A percentile compares a stretch with the other conserved stretches of the same genome.
phyloP scores from a whole-genome alignment of 2,888 invertebrate species.

The Mechanitis messenoides region DNA sequence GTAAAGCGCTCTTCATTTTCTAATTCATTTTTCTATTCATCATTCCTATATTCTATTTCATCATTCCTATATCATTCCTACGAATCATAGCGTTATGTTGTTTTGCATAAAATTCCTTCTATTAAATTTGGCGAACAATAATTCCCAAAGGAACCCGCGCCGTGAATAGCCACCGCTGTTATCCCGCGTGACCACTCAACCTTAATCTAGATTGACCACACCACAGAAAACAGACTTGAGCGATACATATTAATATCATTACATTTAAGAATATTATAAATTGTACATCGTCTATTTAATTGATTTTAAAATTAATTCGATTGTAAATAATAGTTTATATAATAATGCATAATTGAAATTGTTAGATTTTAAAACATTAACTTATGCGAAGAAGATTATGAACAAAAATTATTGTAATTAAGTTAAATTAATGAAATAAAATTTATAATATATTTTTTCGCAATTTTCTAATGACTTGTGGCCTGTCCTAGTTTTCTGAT shows the following conservation, averaged over 20 bases:
- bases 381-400: no score
- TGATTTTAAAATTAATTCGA: not conserved
- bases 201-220: slow-evolving; percentile 38
- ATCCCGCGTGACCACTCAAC: slow-evolving; percentile 50
- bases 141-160: slow-evolving; percentile 40
- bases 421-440: no score
- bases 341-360: no score
- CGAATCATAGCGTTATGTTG: slow-evolving; percentile 34
- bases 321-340: no score
- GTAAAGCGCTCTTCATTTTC: no score
- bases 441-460: slow-evolving; percentile 14
- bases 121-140: slow-evolving; percentile 58
- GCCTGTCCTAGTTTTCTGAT: slow-evolving; percentile 41
- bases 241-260: not conserved
- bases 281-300: not conserved
- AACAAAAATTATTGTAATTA: no score
- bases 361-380: no score
- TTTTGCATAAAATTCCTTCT: slow-evolving; percentile 45
- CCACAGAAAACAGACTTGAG: slow-evolving; percentile 30
- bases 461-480: slow-evolving; percentile 26
- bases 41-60: no score
- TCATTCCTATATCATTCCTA: slow-evolving; percentile 21
- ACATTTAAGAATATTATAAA: no score
- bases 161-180: slow-evolving; percentile 43
- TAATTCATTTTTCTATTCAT: no score